Conservation (phyloP, 2,113 vertebrate species). For the Leucoraja erinaceus region DNA sequence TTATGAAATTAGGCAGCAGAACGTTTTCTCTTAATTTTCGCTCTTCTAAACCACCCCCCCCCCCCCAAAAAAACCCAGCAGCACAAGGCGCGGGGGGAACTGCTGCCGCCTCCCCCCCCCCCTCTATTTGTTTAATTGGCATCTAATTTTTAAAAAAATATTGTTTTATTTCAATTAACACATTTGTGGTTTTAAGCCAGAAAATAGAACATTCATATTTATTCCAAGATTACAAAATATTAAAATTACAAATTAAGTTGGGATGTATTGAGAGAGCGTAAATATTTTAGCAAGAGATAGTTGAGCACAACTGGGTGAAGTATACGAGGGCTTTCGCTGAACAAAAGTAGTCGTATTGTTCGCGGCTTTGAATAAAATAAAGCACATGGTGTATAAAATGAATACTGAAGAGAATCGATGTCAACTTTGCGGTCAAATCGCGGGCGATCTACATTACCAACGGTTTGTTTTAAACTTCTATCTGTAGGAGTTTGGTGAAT, state of each 20-base stretch:
- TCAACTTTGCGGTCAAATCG: not conserved
- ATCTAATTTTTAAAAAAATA: not conserved
- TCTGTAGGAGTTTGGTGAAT: slow-evolving; percentile 85
- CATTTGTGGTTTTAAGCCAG: not conserved
- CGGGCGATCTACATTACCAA: not conserved
- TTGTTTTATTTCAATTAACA: not conserved
- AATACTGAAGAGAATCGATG: not conserved
- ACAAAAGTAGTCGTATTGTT: not conserved
- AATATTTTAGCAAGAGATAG: not conserved
- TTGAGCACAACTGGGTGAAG: not conserved
- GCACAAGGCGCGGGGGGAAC: not conserved
- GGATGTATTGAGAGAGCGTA: not conserved
- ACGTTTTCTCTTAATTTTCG: not conserved
- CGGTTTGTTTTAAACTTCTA: slow-evolving; percentile 14
- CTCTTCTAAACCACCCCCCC: too few species aligned
- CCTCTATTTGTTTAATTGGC: not conserved
- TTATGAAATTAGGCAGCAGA: not conserved
- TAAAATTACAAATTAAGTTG: not conserved
- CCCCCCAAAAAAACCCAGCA: not conserved
- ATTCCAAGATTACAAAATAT: not conserved
- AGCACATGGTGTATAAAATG: not conserved
- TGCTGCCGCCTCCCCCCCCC: not conserved
- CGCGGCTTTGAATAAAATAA: not conserved
- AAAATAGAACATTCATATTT: not conserved
- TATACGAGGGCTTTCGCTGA: not conserved